These are phyloP conservation scores for Peromyscus melanophrys DNA, from an alignment of 2,797 vertebrate species.

Conservation along the genomic window DNA sequence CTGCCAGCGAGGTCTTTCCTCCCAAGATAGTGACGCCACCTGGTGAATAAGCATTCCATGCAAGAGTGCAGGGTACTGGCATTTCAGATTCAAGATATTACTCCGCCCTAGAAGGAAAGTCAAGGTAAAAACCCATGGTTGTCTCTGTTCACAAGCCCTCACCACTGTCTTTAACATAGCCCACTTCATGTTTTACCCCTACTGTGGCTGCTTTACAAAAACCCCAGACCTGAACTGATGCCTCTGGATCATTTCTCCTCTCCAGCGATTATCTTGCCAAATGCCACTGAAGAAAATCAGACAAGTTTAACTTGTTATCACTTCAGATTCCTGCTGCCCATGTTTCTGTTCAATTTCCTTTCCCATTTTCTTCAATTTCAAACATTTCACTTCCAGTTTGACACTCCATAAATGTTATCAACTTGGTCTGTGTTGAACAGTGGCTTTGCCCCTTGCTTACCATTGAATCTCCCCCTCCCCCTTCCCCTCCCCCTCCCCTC, in stretches of 20 bases:
- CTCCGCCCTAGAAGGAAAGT: not conserved
- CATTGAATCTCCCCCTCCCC: not conserved
- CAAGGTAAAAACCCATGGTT: not conserved
- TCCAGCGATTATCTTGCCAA: not conserved
- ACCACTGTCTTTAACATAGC: not conserved
- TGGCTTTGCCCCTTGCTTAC: not conserved
- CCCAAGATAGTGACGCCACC: not conserved
- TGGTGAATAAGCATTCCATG: not conserved
- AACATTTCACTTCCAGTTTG: conserved; percentile 50
- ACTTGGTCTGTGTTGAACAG: not conserved
- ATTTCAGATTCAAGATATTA: not conserved
- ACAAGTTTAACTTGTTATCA: conserved; percentile 15
- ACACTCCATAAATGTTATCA: not conserved
- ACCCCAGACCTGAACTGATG: not conserved
- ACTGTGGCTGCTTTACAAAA: not conserved
- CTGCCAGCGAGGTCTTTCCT: not conserved
- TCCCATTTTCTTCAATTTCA: conserved; percentile 56
- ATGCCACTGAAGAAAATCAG: conserved; percentile 34
- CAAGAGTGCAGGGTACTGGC: not conserved
- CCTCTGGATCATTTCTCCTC: not conserved
- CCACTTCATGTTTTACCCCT: not conserved
- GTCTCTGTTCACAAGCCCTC: not conserved
- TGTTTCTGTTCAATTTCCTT: conserved; percentile 52
- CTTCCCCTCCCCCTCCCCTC: not conserved
- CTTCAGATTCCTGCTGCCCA: not conserved